Conservation (phyloP, 2,888 invertebrate species). For the Tholera decimalis region DNA sequence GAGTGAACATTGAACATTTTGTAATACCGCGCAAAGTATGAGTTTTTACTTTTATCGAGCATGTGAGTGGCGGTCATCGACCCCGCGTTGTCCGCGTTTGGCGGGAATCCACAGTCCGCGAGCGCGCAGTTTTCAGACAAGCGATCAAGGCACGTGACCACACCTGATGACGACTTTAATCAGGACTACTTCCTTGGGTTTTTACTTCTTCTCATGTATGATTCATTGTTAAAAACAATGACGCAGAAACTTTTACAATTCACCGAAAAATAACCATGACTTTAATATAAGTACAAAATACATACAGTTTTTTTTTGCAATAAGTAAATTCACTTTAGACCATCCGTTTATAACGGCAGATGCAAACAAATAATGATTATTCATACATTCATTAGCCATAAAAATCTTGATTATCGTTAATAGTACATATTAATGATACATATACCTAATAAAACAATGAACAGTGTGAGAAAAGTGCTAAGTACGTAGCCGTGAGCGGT, state of each 20-base stretch:
- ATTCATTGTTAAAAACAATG: constrained; percentile 55
- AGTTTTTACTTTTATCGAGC: constrained; percentile 89
- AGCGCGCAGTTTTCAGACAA: constrained; percentile 65
- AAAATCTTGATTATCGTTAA: constrained; percentile 20
- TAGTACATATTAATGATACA: constrained; percentile 22
- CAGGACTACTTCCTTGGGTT: constrained; percentile 53
- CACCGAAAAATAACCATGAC: constrained; percentile 16
- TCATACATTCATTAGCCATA: constrained; percentile 7
- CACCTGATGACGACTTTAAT: constrained; percentile 53
- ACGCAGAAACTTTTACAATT: constrained; percentile 28
- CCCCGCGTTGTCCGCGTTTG: constrained; percentile 73
- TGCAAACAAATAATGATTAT: constrained; percentile 15
- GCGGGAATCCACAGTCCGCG: constrained; percentile 75
- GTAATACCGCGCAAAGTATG: constrained; percentile 77
- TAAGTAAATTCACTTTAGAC: constrained; percentile 18
- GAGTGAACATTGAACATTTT: constrained; percentile 68
- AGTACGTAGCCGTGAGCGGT: constrained; percentile 34
- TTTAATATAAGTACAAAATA: neutral
- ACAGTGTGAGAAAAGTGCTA: constrained; percentile 37
- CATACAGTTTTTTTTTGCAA: neutral
- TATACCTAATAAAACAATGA: constrained; percentile 20
- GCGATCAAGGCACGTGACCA: constrained; percentile 59
- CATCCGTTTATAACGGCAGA: constrained; percentile 24
- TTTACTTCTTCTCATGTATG: constrained; percentile 53
- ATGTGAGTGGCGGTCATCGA: constrained; percentile 75